Base-by-base conservation (phyloP, 2,888 invertebrate genomes). In the Himalopsyche kuldschensis region DNA sequence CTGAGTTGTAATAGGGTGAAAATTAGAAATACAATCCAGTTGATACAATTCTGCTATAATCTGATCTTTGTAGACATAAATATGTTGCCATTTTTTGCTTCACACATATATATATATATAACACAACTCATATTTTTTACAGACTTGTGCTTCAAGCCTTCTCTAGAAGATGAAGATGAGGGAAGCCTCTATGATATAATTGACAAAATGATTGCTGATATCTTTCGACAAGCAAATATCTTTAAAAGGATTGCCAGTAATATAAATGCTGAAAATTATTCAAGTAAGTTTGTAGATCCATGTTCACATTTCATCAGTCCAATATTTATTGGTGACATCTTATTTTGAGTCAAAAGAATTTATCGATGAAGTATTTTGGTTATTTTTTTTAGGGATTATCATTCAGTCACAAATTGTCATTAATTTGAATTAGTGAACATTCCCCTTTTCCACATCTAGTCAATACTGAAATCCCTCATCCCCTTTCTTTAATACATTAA, bases 191-290 rank as follows among this genome's bases (percentile, higher is more conserved):
- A 94, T 75, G 92, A 92, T 80, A 92, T 95, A 32, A 90, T 97
- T 31, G 94, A 94, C 87, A 92, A 92, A 24, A 92, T 97, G 87
- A 91, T 97, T 87, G 93, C 95, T 80, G 96, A 97, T 87, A 95
- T 97, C 88, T 95, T 95, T 88, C 92, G 94, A 78, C 96, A 97
- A 92, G 93, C 95, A 17, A 93, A 94, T 6, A 89, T 96, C 78
- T 93, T 97, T 87, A 92, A 93, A 0, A 92, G 96, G 80, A 93
- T 96, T n/a, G 92, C 93, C 87, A 90, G 91, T 78, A 88, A 91
- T 84, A 88, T 91, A 78, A 90, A 91, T 48, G 88, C 90, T 78
- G 88, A 89, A 80, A 88, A 90, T 78, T 92, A 92, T 87, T 90
- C 91, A 89, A 90, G 91, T 91, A 87, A 77, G 32, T 79, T 48